Base-by-base conservation (phyloP, 2,888 invertebrate genomes). In the Argynnis bischoffii region DNA sequence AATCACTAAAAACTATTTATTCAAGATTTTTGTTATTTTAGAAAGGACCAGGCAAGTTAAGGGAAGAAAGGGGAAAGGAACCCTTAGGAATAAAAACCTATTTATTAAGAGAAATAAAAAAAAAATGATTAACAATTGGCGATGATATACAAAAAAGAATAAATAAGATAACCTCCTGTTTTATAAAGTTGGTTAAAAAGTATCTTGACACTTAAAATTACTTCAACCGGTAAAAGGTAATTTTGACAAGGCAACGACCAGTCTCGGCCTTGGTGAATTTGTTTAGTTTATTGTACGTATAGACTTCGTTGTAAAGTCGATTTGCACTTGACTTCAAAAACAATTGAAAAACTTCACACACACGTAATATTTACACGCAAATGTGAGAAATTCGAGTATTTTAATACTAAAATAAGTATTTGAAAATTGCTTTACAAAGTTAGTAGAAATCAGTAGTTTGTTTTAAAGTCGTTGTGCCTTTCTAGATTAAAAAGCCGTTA, bases 191-290 rank as follows among this genome's bases (percentile, higher is more conserved):
- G 41, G n/a, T 31, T 15, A 31, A 31, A 47, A 18, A 31, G n/a
- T 6, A 6, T 59, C n/a, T 59, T 26, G 26, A 48, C 48, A 16
- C 31, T 31, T n/a, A 48, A 59, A 59, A 59, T 47, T n/a, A 21
- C 35, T 61, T 18, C 41, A 61, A 61, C 41, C 41, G 51, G 51
- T 61, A 61, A 61, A 61, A 61, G 61, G 61, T 18, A 64, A 65
- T 76, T 72, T 76, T 76, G 76, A 76, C 75, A 74, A 79, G 82
- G 75, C 80, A 81, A 81, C 80, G 82, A 81, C 82, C 83, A 85
- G 67, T 48, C 72, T 67, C 80, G 83, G 77, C 86, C 86, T 86
- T 86, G 60, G 21, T 13, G 15, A 55, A 35, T 53, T 6, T 61
- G 61, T 61, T 61, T 50, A 21, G 61, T 53, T 61, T 35, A 35